Percentiles rank a stretch among this genome's conserved stretches.
Conservation (phyloP, 1,140 invertebrate genomes). For the Spodoptera litura region DNA sequence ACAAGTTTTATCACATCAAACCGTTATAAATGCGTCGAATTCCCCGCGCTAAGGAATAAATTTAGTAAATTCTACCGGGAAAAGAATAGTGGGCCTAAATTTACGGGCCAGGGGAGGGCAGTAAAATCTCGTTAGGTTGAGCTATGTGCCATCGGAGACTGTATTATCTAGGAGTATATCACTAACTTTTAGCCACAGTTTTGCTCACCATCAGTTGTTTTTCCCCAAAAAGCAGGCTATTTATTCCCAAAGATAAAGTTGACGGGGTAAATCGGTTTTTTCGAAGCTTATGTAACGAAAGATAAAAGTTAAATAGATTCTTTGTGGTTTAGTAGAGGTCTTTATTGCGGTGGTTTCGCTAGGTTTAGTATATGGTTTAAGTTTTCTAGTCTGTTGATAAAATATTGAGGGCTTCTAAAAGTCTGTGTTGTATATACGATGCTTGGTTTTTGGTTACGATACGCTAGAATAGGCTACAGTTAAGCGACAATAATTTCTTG, state of each 20-base stretch:
- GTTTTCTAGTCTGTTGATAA: no score
- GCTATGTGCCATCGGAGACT: constrained; percentile 74
- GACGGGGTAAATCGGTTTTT: constrained; percentile 21
- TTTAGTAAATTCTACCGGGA: constrained; percentile 76
- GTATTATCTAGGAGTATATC: constrained; percentile 67
- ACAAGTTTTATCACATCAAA: constrained; percentile 50
- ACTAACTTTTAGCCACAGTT: constrained; percentile 56
- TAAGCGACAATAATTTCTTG: no score
- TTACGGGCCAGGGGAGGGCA: constrained; percentile 77
- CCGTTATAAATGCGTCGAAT: constrained; percentile 65
- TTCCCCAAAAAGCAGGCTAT: constrained; percentile 18
- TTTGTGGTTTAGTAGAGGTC: constrained; percentile 5
- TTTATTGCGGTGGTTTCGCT: constrained; percentile 5
- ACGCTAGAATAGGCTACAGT: no score
- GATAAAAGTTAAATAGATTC: constrained; percentile 21
- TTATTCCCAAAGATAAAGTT: constrained; percentile 14
- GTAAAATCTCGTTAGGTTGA: constrained; percentile 82
- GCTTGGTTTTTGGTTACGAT: no score
- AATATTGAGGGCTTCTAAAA: no score
- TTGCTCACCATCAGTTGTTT: constrained; percentile 37
- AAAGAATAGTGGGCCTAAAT: constrained; percentile 82
- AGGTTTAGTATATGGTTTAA: not conserved
- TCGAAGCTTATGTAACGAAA: not conserved
- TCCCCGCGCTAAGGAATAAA: constrained; percentile 70
- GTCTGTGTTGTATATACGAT: no score